A percentile compares a stretch with the other conserved stretches of the same genome.
Evolutionary conservation across 1,140 invertebrate genomes (phyloP).

Genomic region (Eufriesea mexicana): DNA sequence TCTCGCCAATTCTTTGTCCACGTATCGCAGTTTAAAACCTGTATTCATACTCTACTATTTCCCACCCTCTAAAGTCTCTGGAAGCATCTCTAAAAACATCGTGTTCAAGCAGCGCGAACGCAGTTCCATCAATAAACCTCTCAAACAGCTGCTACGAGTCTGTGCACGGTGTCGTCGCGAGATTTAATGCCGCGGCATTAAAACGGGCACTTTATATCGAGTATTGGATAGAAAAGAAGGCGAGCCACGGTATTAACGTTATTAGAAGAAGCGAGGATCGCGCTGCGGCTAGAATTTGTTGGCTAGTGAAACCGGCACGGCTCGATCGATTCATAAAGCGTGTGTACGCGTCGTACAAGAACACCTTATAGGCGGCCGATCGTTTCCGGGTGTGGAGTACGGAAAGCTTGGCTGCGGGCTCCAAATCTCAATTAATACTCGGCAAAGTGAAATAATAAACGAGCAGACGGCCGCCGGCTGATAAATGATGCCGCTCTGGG

Average conservation of each 20-base stretch:
- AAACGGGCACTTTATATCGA: background rate
- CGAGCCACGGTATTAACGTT: background rate
- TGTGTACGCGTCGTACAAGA: background rate
- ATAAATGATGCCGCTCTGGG: slow-evolving; percentile 60
- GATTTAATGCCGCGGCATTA: background rate
- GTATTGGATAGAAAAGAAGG: background rate
- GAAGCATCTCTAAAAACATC: background rate
- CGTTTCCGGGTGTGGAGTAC: slow-evolving; percentile 39
- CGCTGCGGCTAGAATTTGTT: background rate
- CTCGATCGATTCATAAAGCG: slow-evolving; percentile 8
- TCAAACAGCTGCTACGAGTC: background rate
- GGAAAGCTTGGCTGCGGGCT: slow-evolving; percentile 36
- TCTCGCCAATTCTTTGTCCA: background rate
- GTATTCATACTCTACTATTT: background rate
- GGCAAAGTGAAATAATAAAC: slow-evolving; percentile 64
- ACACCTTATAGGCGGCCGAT: background rate
- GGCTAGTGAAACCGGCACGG: background rate
- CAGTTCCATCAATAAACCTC: background rate
- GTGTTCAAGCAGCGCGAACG: background rate
- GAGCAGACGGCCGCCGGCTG: slow-evolving; percentile 42
- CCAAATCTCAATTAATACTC: slow-evolving; percentile 64
- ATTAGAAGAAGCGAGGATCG: background rate
- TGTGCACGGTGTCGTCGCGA: background rate
- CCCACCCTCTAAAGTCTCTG: background rate
- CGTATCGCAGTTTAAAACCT: background rate